Base-by-base conservation (phyloP, 2,888 invertebrate genomes). In the Rhingia campestris region DNA sequence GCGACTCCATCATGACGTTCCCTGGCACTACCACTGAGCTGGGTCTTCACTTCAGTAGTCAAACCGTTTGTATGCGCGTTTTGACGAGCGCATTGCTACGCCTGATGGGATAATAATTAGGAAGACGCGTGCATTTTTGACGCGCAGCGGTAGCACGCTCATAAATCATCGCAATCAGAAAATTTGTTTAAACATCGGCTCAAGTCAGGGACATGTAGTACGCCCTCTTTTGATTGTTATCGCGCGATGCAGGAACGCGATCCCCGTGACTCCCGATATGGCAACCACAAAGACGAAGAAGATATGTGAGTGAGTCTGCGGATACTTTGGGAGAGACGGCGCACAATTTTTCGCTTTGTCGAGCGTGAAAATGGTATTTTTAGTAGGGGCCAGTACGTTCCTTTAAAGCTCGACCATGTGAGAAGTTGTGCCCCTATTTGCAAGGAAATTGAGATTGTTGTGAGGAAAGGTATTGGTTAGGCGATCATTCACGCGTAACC, bases 141-240 rank as follows among this genome's bases (percentile, higher is more conserved):
- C 72, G 72, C 59, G 66, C 6, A 70, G 30, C 64, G 49, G 66
- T 5, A 70, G 30, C 64, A 54, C 72, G 66, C 81, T 81, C 81
- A 72, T 81, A 81, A 81, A 81, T 77, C 81, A 77, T 70, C 66
- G 54, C 72, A 72, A 81, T 77, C 59, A 74, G 43, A 69, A 67
- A 32, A 67, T 72, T 53, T 63, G 69, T 53, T 81, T 58, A 81
- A 81, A 70, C 70, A 59, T 59, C 61, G 66, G 47, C 12, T 30
- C 14, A 12, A 74, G 12, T 53, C 76, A 76, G 54, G 72, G 77
- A 61, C 81, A 77, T 72, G 81, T 39, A 67, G 54, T 61, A 76
- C 77, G 77, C 81, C 81, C 81, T 72, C 72, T 53, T 67, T 47
- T 67, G 81, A 81, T 81, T 76, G 81, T 73, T 66, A 81, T 77